These are phyloP conservation scores for Akabosia matsudoensis DNA, from an alignment of 1,140 invertebrate genomes.

Conservation along the genomic window DNA sequence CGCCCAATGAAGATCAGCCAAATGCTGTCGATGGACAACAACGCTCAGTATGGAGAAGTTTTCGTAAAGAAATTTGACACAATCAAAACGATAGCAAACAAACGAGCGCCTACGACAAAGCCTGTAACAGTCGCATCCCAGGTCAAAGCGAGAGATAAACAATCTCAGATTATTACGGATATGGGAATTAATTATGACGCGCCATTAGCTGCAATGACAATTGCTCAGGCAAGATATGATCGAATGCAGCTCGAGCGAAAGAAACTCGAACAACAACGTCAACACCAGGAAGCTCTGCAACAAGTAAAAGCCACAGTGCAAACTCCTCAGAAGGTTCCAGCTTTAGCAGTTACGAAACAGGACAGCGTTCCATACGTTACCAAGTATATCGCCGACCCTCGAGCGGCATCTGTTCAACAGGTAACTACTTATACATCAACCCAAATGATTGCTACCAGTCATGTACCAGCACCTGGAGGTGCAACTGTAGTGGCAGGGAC, in stretches of 20 bases:
- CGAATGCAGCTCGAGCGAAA: slow-evolving; percentile 76
- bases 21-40: slow-evolving; percentile 77
- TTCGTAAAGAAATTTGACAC: slow-evolving; percentile 73
- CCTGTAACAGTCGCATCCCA: slow-evolving; percentile 32
- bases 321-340: neutral
- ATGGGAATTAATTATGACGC: slow-evolving; percentile 80
- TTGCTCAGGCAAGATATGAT: slow-evolving; percentile 78
- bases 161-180: slow-evolving; percentile 74
- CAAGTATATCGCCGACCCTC: neutral
- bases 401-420: neutral
- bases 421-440: no score
- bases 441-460: neutral
- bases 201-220: slow-evolving; percentile 76
- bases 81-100: slow-evolving; percentile 65
- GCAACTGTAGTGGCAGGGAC: neutral
- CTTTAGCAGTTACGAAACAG: slow-evolving; percentile 18
- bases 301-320: neutral
- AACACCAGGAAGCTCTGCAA: slow-evolving; percentile 15
- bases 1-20: slow-evolving; percentile 75
- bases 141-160: slow-evolving; percentile 73
- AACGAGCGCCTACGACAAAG: slow-evolving; percentile 48
- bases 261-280: slow-evolving; percentile 53
- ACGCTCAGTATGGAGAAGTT: slow-evolving; percentile 67
- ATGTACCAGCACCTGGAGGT: neutral
- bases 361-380: neutral